Percentiles rank a stretch among this genome's conserved stretches.
Conservation (phyloP, 2,113 vertebrate genomes). For the Steatornis caripensis region DNA sequence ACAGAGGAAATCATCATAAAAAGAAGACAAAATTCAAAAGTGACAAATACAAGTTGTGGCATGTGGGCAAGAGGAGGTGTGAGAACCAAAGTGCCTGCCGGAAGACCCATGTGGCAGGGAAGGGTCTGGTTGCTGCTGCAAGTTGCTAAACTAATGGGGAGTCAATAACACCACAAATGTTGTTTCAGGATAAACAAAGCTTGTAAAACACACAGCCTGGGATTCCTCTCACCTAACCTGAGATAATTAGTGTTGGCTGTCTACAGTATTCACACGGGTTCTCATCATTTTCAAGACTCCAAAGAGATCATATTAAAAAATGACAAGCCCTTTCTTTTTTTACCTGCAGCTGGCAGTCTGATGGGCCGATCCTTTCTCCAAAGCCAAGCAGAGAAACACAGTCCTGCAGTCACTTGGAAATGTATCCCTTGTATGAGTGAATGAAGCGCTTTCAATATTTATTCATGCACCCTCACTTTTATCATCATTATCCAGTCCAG, state of each 20-base stretch:
- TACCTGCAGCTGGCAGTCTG: background rate
- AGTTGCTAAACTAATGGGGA: background rate
- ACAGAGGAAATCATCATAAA: background rate
- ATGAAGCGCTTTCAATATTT: slow-evolving; percentile 42
- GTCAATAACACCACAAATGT: rapidly evolving
- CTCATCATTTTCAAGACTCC: background rate
- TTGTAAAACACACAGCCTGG: background rate
- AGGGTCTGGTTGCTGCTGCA: background rate
- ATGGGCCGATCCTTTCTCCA: background rate
- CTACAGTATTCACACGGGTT: background rate
- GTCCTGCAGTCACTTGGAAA: background rate
- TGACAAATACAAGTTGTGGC: background rate
- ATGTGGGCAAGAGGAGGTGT: background rate
- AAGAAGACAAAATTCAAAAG: background rate
- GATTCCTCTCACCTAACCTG: background rate
- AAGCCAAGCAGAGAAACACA: background rate
- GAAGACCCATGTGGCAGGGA: rapidly evolving
- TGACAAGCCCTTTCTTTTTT: background rate
- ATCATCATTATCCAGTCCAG: slow-evolving; percentile 20
- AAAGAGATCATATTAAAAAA: background rate
- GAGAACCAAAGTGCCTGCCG: rapidly evolving
- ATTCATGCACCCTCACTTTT: background rate
- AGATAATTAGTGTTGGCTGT: background rate
- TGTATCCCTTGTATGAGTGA: background rate
- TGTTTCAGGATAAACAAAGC: background rate